Base-by-base conservation (phyloP, 2,797 vertebrate genomes). In the Myripristis murdjan region DNA sequence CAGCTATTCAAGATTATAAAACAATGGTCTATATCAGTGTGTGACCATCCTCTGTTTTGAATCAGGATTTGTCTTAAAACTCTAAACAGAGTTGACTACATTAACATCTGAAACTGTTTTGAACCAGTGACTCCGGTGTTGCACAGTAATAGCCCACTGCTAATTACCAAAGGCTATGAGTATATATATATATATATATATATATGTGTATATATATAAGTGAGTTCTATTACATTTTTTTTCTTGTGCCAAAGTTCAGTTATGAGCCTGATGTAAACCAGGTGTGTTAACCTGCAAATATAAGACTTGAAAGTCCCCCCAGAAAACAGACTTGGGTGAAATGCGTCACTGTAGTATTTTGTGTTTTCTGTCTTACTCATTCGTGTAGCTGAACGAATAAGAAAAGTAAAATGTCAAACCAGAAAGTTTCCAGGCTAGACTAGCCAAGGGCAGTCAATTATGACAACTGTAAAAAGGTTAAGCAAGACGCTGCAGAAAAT, bases 191-290 rank as follows among this genome's bases (percentile, higher is more conserved):
- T 39, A 35, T 67, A 35, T n/a, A n/a, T n/a, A n/a, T n/a, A n/a
- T n/a, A n/a, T 48, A 53, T 70, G 51, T 47, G 24, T 28, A 51
- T 48, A 12, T 66, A 49, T 67, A 63, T n/a, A 60, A 44, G 14
- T 22, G 26, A 55, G 15, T 61, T 78, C 20, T 56, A 39, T 35
- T 39, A 39, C 15, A 39, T 15, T 39, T 73, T 49, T 49, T 55
- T 48, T 46, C 0, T 52, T 65, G 56, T 70, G 56, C 46, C 43
- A 73, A 41, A 54, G 26, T 59, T 71, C 54, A 56, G n/a, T 23
- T 41, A 26, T 58, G 6, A 56, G 35, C 23, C 7, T 70, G 48
- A 48, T 73, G 55, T 77, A 43, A 69, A 58, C 18, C 48, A 54
- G 33, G n/a, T 14, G 2, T 58, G 59, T 81, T 14, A 58, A 62